Percentiles rank a stretch among this genome's conserved stretches.
These are phyloP conservation scores for Anabacerthia variegaticeps DNA, from an alignment of 2,797 vertebrate genomes.

Conservation along the genomic window DNA sequence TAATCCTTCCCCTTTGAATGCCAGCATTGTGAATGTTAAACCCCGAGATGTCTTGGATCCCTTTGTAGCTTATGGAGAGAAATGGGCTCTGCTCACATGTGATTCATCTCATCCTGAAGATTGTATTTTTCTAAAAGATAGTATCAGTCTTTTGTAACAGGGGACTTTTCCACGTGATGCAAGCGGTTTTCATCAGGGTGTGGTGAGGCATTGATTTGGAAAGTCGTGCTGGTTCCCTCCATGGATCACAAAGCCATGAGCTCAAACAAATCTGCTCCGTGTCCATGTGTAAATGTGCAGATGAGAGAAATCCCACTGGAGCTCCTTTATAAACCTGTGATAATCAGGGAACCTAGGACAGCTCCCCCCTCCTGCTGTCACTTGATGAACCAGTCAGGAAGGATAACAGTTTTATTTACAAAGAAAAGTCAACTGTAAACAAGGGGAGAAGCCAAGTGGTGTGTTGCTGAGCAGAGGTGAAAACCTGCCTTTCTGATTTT, in stretches of 20 bases:
- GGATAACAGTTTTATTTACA: background rate
- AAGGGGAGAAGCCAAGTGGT: background rate
- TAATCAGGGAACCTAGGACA: background rate
- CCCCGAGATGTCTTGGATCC: background rate
- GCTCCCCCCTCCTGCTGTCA: background rate
- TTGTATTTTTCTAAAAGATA: background rate
- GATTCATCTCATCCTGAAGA: background rate
- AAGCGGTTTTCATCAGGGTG: background rate
- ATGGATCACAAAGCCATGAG: background rate
- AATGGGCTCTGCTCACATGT: background rate
- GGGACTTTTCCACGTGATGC: background rate
- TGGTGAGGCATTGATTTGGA: background rate
- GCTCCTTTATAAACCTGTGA: background rate
- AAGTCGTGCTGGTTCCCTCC: background rate
- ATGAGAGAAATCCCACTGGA: background rate
- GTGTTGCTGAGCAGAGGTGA: background rate
- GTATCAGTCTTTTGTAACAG: background rate
- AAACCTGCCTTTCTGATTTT: background rate
- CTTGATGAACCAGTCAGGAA: background rate
- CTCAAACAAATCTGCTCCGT: background rate
- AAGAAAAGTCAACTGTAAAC: background rate
- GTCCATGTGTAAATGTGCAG: background rate
- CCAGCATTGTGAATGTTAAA: background rate
- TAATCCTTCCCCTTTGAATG: background rate
- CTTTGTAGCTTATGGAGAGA: background rate